Conservation (phyloP, 2,888 invertebrate genomes). For the Drosophila nigritarsus region DNA sequence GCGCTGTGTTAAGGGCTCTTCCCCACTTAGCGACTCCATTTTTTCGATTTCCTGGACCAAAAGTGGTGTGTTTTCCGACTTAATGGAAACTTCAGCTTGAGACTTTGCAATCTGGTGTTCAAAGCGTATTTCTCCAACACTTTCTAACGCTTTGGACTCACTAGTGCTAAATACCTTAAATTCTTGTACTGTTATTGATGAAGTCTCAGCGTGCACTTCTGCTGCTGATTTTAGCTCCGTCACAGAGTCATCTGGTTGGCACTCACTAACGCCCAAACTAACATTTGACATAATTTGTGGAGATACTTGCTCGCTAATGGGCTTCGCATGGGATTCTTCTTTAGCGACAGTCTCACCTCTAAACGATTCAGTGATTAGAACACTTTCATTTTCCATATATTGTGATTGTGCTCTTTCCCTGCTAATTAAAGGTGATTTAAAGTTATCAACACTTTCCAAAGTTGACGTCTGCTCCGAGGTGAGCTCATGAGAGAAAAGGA, state of each 20-base stretch:
- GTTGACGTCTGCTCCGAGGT: conserved; percentile 88
- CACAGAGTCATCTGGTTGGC: conserved; percentile 57
- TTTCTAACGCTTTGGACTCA: conserved; percentile 81
- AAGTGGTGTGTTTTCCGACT: conserved; percentile 83
- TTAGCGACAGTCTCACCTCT: conserved; percentile 87
- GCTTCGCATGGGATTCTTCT: conserved; percentile 3
- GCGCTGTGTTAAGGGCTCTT: conserved; percentile 27
- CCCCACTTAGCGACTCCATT: conserved; percentile 52
- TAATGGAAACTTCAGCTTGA: conserved; percentile 77
- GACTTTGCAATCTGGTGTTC: conserved; percentile 82
- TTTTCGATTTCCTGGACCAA: conserved; percentile 61
- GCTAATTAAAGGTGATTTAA: conserved; percentile 28
- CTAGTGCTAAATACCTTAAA: conserved; percentile 85
- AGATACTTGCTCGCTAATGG: conserved; percentile 87
- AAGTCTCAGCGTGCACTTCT: conserved; percentile 84
- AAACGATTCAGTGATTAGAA: conserved; percentile 88
- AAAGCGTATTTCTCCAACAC: conserved; percentile 82
- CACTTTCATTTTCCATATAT: conserved; percentile 86
- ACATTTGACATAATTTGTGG: conserved; percentile 88
- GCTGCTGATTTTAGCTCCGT: conserved; percentile 17
- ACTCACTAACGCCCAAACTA: conserved; percentile 60
- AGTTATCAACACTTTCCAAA: conserved; percentile 84
- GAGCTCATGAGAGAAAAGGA: conserved; percentile 89
- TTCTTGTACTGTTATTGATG: conserved; percentile 86
- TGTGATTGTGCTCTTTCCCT: conserved; percentile 35